Evolutionary conservation across 37 sponge, comb jelly and placozoan genomes (phyloP).

Genomic region (Ephydatia muelleri): DNA sequence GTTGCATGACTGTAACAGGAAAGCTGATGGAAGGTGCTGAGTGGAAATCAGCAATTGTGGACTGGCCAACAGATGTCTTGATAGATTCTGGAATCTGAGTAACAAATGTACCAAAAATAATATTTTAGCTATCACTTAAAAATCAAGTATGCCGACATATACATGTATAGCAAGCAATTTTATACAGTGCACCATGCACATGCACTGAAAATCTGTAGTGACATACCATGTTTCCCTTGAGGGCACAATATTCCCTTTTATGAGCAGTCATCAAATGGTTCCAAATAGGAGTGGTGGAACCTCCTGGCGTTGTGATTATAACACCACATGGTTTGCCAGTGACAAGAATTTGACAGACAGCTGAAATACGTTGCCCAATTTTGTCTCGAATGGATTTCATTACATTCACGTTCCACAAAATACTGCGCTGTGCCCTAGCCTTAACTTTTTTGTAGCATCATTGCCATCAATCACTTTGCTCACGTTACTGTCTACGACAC

Average conservation of each 20-base stretch:
- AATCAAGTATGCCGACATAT: background rate
- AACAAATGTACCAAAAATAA: background rate
- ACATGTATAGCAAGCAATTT: too few species aligned
- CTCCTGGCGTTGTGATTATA: background rate
- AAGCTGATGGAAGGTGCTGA: background rate
- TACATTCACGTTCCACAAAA: background rate
- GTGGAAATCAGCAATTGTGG: background rate
- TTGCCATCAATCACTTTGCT: background rate
- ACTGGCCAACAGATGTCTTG: background rate
- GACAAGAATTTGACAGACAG: background rate
- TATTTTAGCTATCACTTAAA: background rate
- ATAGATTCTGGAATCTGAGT: slow-evolving; percentile 1
- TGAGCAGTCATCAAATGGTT: background rate
- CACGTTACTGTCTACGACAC: background rate
- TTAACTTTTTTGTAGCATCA: background rate
- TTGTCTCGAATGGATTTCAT: background rate
- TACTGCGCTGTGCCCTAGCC: background rate
- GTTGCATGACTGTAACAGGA: background rate
- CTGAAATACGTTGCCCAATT: background rate
- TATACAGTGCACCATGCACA: too few species aligned
- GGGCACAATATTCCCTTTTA: background rate
- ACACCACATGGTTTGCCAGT: background rate
- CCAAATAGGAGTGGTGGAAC: slow-evolving; percentile 1
- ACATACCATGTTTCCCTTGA: background rate
- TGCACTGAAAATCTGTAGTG: background rate